Evolutionary conservation across 2,888 invertebrate species (phyloP).

Genomic region (Mesodorylaimus sp.): DNA sequence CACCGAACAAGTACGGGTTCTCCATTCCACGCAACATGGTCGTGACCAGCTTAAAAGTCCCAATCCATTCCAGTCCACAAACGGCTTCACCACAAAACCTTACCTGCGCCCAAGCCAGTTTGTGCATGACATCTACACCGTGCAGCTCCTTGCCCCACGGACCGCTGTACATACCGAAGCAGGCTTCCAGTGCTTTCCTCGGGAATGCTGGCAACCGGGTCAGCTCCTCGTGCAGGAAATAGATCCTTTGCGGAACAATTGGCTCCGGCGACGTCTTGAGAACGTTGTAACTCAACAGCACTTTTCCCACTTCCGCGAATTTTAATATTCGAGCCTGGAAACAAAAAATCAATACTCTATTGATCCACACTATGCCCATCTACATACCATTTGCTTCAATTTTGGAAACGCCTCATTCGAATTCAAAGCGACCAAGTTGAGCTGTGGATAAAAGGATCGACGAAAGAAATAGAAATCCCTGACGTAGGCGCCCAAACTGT

Average conservation of each 20-base stretch:
- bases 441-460: slow-evolving; percentile 88
- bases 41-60: slow-evolving; percentile 19
- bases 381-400: slow-evolving; percentile 35
- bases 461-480: slow-evolving; percentile 87
- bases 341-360: no score
- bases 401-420: slow-evolving; percentile 73
- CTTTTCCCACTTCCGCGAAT: slow-evolving; percentile 89
- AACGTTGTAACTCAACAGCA: slow-evolving; percentile 37
- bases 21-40: slow-evolving; percentile 30
- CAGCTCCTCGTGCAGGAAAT: slow-evolving; percentile 91
- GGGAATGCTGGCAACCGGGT: slow-evolving; percentile 97
- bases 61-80: neutral
- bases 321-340: slow-evolving; percentile 60
- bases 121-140: slow-evolving; percentile 85
- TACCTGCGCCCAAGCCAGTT: slow-evolving; percentile 88
- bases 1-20: slow-evolving; percentile 42
- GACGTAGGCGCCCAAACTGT: slow-evolving; percentile 82
- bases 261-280: slow-evolving; percentile 31
- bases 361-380: neutral
- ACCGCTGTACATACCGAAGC: slow-evolving; percentile 64
- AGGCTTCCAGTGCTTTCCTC: slow-evolving; percentile 85
- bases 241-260: slow-evolving; percentile 71
- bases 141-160: slow-evolving; percentile 48
- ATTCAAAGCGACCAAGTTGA: slow-evolving; percentile 78
- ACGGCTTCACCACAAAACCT: neutral